Evolutionary conservation across 2,797 vertebrate genomes (phyloP).

Genomic region (Crocidura indochinensis): DNA sequence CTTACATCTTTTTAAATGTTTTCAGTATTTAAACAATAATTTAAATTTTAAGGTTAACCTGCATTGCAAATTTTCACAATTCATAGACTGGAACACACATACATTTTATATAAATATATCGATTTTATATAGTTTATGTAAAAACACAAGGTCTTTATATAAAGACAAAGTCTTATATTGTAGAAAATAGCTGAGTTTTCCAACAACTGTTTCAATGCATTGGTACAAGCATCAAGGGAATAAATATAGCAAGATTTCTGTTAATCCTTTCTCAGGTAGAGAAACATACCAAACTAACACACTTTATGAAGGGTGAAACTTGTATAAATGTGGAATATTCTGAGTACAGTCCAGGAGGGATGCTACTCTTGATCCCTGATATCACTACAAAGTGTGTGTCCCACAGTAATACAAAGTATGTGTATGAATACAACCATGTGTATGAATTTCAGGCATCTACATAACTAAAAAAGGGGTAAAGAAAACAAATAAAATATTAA

Average conservation of each 20-base stretch:
- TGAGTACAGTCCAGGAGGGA: no score
- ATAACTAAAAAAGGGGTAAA: no score
- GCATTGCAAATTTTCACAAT: slow-evolving; percentile 9
- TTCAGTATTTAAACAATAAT: slow-evolving; percentile 47
- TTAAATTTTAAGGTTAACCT: slow-evolving; percentile 26
- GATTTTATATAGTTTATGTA: neutral
- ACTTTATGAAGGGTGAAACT: neutral
- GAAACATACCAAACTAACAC: neutral
- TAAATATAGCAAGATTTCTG: slow-evolving; percentile 32
- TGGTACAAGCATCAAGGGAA: neutral
- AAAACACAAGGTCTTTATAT: neutral
- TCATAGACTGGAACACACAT: neutral
- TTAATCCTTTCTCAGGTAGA: neutral
- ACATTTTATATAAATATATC: neutral
- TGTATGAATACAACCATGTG: no score
- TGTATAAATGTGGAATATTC: neutral
- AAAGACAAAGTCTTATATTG: no score
- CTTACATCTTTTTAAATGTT: neutral
- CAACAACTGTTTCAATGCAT: neutral
- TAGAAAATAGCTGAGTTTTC: slow-evolving; percentile 40
- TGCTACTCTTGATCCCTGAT: no score
- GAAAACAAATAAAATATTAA: neutral
- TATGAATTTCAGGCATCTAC: no score
- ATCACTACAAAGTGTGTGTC: no score
- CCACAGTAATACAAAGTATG: no score